These are phyloP conservation scores for Tanypteryx hageni DNA, from an alignment of 2,888 invertebrate species.

Conservation along the genomic window DNA sequence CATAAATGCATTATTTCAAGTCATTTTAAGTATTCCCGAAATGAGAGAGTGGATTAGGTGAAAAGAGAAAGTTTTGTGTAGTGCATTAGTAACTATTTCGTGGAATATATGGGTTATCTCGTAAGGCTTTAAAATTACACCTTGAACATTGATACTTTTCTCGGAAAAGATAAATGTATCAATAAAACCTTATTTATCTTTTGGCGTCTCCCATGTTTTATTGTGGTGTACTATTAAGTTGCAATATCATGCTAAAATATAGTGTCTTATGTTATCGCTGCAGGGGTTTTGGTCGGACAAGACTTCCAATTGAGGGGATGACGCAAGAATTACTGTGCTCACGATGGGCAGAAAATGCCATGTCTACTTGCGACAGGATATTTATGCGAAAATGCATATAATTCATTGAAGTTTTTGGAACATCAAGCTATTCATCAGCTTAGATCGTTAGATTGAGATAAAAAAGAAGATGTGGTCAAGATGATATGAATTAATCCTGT, in stretches of 20 bases:
- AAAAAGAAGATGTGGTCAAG: background rate
- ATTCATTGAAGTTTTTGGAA: background rate
- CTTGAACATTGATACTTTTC: too few species aligned
- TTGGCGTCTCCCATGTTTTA: background rate
- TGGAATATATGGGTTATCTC: too few species aligned
- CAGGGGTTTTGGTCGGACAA: background rate
- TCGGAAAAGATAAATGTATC: background rate
- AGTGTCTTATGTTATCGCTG: background rate
- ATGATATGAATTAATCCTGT: background rate
- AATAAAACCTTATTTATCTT: background rate
- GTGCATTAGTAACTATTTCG: too few species aligned
- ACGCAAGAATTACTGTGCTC: background rate
- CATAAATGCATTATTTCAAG: too few species aligned
- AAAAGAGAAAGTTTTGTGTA: too few species aligned
- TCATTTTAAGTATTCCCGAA: too few species aligned
- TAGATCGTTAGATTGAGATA: background rate
- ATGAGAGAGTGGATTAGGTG: too few species aligned
- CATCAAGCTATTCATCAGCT: background rate
- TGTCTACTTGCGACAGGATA: background rate
- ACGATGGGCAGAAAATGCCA: background rate
- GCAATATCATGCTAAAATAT: constrained; percentile 27
- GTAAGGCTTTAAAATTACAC: too few species aligned
- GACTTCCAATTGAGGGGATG: constrained; percentile 14
- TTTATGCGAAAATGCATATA: background rate
- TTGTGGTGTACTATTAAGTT: background rate